Percentiles rank a stretch among this genome's conserved stretches.
These are phyloP conservation scores for Hystrix cristata DNA, from an alignment of 2,113 vertebrate species.

Conservation along the genomic window DNA sequence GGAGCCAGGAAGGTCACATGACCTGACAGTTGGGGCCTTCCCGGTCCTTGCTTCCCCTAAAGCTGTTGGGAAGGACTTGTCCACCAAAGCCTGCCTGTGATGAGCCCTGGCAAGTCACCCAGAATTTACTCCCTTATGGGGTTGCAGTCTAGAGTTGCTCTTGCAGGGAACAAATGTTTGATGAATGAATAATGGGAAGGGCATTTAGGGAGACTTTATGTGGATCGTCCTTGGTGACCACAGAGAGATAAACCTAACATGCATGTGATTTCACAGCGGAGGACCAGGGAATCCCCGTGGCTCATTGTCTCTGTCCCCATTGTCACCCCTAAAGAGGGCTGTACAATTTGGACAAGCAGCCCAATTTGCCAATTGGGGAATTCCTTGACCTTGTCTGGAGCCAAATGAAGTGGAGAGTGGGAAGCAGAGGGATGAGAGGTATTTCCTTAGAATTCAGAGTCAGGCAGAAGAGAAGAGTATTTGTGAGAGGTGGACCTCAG, in stretches of 20 bases:
- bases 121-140: neutral
- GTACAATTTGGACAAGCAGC: neutral
- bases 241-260: neutral
- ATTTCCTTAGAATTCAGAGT: conserved; percentile 7
- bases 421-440: conserved; percentile 7
- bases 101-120: neutral
- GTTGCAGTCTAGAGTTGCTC: conserved; percentile 28
- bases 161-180: neutral
- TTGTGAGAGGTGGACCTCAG: neutral
- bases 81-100: neutral
- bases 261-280: neutral
- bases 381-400: conserved; percentile 57
- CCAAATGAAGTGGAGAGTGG: conserved; percentile 14
- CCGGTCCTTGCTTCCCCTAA: conserved; percentile 61
- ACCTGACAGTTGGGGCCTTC: conserved; percentile 50
- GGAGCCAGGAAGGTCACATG: conserved; percentile 74
- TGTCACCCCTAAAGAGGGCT: neutral
- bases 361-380: conserved; percentile 44
- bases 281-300: neutral
- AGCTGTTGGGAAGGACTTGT: conserved; percentile 46
- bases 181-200: neutral
- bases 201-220: neutral
- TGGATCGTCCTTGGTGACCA: neutral
- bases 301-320: neutral
- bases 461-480: neutral